A percentile compares a stretch with the other conserved stretches of the same genome.
These are phyloP conservation scores for Erebia aethiops DNA, from an alignment of 2,888 invertebrate genomes.

Conservation along the genomic window DNA sequence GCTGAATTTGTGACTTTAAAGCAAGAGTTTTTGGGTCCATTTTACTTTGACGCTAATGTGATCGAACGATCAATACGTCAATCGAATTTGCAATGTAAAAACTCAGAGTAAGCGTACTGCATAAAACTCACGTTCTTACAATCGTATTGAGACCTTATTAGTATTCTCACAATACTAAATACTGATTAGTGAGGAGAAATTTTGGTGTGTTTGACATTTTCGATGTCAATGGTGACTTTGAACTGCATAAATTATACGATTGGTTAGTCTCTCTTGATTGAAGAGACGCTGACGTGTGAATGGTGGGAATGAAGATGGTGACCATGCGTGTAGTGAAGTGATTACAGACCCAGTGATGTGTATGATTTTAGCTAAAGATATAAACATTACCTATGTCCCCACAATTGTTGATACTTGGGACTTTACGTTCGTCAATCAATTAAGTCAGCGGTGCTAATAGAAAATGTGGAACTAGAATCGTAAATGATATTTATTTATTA, in stretches of 20 bases:
- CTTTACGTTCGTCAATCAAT: background rate
- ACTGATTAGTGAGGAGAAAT: background rate
- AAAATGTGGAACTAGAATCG: background rate
- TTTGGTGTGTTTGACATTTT: background rate
- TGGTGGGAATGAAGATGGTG: background rate
- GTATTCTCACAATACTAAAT: background rate
- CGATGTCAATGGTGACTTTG: background rate
- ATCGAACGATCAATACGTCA: no score
- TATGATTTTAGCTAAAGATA: conserved; percentile 11
- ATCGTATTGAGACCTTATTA: no score
- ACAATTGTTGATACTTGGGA: background rate
- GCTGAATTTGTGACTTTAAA: no score
- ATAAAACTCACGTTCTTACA: no score
- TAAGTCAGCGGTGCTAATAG: conserved; percentile 16
- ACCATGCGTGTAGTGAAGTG: conserved; percentile 15
- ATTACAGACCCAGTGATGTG: conserved; percentile 9
- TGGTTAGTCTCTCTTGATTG: conserved; percentile 6
- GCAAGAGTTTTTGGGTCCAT: no score
- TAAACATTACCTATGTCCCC: conserved; percentile 8
- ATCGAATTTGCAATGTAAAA: no score
- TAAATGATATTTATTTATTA: conserved; percentile 17
- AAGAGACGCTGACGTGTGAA: background rate
- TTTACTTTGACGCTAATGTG: no score
- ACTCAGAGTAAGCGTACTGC: no score
- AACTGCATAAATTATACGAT: background rate